Evolutionary conservation across 1,140 invertebrate genomes (phyloP).

Genomic region (Brachionus plicatilis): DNA sequence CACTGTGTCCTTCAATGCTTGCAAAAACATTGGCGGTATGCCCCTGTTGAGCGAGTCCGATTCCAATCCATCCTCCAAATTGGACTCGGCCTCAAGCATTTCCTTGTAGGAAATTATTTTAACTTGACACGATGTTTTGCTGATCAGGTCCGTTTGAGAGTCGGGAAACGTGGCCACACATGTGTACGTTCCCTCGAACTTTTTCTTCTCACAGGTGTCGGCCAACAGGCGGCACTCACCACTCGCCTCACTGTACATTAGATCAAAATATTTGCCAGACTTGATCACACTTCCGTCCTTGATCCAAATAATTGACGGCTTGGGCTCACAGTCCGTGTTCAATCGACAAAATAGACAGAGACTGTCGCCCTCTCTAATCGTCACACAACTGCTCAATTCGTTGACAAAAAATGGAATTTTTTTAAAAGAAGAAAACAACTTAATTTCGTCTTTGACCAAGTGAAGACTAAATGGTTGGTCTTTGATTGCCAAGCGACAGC

Average conservation of each 20-base stretch:
- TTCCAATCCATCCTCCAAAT: background rate
- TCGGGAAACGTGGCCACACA: constrained; percentile 19
- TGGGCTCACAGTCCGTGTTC: constrained; percentile 29
- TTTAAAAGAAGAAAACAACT: background rate
- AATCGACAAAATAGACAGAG: constrained; percentile 11
- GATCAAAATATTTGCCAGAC: background rate
- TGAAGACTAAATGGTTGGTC: background rate
- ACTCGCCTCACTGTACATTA: background rate
- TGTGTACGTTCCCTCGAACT: background rate
- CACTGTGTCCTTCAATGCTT: background rate
- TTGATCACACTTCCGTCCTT: background rate
- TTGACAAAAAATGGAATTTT: constrained; percentile 11
- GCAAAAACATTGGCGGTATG: constrained; percentile 32
- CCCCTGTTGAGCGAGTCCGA: background rate
- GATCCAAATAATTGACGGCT: constrained; percentile 10
- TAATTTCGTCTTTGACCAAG: background rate
- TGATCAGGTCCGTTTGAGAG: background rate
- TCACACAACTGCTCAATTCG: background rate
- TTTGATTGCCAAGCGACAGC: background rate
- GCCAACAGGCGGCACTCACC: background rate
- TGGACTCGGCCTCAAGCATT: background rate
- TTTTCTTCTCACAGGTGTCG: background rate
- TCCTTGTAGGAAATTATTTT: constrained; percentile 14
- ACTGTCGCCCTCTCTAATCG: background rate
- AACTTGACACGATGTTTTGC: background rate